A percentile compares a stretch with the other conserved stretches of the same genome.
phyloP scores from a whole-genome alignment of 2,888 invertebrate genomes.

The Masnerella sp. region DNA sequence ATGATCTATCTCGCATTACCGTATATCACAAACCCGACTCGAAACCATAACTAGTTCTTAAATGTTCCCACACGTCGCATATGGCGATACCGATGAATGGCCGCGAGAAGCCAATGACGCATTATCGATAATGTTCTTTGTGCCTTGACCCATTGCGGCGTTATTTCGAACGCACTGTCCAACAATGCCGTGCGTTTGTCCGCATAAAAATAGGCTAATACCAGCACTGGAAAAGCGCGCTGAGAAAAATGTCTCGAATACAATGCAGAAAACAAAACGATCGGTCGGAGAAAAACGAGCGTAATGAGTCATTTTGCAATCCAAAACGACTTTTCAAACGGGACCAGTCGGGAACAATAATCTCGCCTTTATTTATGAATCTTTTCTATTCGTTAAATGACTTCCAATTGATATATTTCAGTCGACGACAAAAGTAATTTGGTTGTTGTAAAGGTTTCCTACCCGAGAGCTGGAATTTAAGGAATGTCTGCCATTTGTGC shows the following conservation, averaged over 20 bases:
- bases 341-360: not conserved
- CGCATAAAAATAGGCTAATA: slow-evolving; percentile 2
- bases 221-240: slow-evolving; percentile 12
- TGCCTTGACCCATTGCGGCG: slow-evolving; percentile 57
- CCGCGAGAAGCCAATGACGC: slow-evolving; percentile 52
- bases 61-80: slow-evolving; percentile 47
- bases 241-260: slow-evolving; percentile 23
- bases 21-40: not conserved
- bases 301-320: slow-evolving; percentile 14
- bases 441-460: not conserved
- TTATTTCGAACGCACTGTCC: slow-evolving; percentile 38
- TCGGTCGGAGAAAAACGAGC: slow-evolving; percentile 25
- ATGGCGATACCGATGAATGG: slow-evolving; percentile 42
- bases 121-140: slow-evolving; percentile 54
- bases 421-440: not conserved
- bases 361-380: not conserved
- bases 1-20: slow-evolving; percentile 7
- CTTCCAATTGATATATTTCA: not conserved
- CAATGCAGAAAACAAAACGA: slow-evolving; percentile 46
- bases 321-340: slow-evolving; percentile 1
- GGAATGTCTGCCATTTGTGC: slow-evolving; percentile 46
- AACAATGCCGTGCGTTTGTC: slow-evolving; percentile 29
- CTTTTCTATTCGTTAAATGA: too few relatives aligned
- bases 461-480: too few relatives aligned
- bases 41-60: slow-evolving; percentile 39